phyloP scores from a whole-genome alignment of 2,797 vertebrate genomes.

The Esox masquinongy region DNA sequence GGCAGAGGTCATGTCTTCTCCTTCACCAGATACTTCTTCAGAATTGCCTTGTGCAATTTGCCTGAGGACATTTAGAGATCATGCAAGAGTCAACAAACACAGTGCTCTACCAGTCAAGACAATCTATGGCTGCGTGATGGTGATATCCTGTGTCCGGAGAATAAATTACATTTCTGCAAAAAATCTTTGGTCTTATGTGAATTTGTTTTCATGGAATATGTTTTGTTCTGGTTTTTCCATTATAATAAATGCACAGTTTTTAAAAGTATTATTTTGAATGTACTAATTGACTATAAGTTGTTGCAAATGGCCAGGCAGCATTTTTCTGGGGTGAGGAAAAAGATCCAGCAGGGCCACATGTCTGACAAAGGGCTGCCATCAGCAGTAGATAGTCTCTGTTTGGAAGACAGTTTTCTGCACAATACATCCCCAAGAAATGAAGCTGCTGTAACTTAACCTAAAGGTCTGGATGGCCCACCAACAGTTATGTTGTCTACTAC shows the following conservation, averaged over 20 bases:
- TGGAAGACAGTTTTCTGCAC: not conserved
- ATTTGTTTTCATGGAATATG: not conserved
- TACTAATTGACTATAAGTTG: not conserved
- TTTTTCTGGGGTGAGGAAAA: not conserved
- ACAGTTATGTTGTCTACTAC: too few species aligned
- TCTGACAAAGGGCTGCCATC: not conserved
- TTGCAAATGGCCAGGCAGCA: not conserved
- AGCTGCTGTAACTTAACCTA: not conserved
- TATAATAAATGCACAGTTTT: not conserved
- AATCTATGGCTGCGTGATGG: not conserved
- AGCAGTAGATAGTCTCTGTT: not conserved
- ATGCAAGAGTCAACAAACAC: not conserved
- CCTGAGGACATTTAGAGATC: not conserved
- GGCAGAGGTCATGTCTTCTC: not conserved
- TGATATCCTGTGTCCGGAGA: not conserved
- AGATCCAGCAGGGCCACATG: not conserved
- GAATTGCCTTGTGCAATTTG: not conserved
- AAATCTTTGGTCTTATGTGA: not conserved
- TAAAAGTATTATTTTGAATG: not conserved
- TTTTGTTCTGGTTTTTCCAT: not conserved
- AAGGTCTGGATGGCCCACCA: too few species aligned
- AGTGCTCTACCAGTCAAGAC: not conserved
- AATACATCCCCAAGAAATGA: not conserved
- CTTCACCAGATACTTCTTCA: not conserved
- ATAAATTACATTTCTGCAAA: not conserved